Evolutionary conservation across 1,140 invertebrate species (phyloP).

Genomic region (Anadara kagoshimensis): DNA sequence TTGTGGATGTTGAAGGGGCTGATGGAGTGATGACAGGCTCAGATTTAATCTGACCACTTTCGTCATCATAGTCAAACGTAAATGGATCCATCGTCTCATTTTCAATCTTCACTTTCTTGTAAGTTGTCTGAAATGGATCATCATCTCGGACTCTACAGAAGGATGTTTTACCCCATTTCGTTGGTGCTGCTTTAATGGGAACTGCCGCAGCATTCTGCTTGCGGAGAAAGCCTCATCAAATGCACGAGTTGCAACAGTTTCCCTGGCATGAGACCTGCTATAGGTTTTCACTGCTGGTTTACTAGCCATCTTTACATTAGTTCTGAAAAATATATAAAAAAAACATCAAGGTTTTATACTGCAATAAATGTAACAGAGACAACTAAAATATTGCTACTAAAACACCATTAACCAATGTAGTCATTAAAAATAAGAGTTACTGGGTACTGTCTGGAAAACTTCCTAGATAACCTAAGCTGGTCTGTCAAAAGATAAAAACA

Average conservation of each 20-base stretch:
- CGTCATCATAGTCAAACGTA: constrained; percentile 58
- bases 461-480: too few relatives aligned
- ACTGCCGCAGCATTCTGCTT: constrained; percentile 29
- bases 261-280: constrained; percentile 32
- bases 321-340: constrained; percentile 5
- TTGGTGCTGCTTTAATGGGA: constrained; percentile 49
- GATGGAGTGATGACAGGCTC: constrained; percentile 7
- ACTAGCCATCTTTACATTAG: constrained; percentile 21
- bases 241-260: constrained; percentile 46
- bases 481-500: too few relatives aligned
- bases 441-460: too few relatives aligned
- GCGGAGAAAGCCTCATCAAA: constrained; percentile 56
- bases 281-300: constrained; percentile 46
- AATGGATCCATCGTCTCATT: constrained; percentile 54
- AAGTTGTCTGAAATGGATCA: constrained; percentile 39
- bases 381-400: too few relatives aligned
- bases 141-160: constrained; percentile 54
- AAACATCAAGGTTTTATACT: background rate
- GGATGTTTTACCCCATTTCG: constrained; percentile 62
- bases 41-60: constrained; percentile 28
- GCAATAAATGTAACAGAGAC: too few relatives aligned
- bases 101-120: constrained; percentile 40
- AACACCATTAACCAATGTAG: too few relatives aligned
- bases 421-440: too few relatives aligned
- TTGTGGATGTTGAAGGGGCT: constrained; percentile 18